phyloP scores from a whole-genome alignment of 2,888 invertebrate species.

The Nephrotoma flavescens region DNA sequence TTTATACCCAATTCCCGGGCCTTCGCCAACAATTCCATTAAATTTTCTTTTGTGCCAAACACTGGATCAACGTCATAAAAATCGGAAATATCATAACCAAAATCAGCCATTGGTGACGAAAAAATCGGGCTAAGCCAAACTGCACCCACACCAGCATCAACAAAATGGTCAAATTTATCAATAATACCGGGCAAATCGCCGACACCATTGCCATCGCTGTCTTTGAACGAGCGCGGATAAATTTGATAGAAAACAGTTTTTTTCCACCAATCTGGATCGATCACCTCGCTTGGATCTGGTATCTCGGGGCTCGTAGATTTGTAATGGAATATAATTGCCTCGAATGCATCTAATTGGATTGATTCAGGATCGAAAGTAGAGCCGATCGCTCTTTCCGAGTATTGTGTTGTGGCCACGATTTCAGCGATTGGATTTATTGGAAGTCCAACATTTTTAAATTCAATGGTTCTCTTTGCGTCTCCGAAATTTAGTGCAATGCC shows the following conservation, averaged over 20 bases:
- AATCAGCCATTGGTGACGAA: slow-evolving; percentile 46
- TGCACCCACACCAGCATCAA: slow-evolving; percentile 37
- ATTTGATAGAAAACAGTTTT: slow-evolving; percentile 54
- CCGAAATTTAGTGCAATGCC: background rate
- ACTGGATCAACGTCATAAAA: slow-evolving; percentile 39
- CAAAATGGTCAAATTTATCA: slow-evolving; percentile 37
- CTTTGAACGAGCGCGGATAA: slow-evolving; percentile 65
- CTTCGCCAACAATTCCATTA: slow-evolving; percentile 29
- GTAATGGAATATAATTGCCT: background rate
- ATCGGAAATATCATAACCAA: slow-evolving; percentile 49
- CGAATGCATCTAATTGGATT: background rate
- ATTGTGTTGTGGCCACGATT: background rate
- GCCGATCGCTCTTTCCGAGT: background rate
- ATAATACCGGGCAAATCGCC: slow-evolving; percentile 41
- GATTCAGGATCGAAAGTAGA: background rate
- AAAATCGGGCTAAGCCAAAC: slow-evolving; percentile 51
- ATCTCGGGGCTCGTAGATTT: background rate
- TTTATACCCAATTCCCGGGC: slow-evolving; percentile 32
- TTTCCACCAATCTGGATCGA: slow-evolving; percentile 39
- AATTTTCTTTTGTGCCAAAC: slow-evolving; percentile 44
- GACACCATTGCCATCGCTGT: slow-evolving; percentile 62
- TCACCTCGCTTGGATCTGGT: slow-evolving; percentile 21
- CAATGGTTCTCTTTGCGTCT: background rate
- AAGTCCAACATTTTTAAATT: background rate
- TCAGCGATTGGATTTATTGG: background rate